A percentile compares a stretch with the other conserved stretches of the same genome.
Conservation (phyloP, 2,888 invertebrate species). For the Andrena fulva region DNA sequence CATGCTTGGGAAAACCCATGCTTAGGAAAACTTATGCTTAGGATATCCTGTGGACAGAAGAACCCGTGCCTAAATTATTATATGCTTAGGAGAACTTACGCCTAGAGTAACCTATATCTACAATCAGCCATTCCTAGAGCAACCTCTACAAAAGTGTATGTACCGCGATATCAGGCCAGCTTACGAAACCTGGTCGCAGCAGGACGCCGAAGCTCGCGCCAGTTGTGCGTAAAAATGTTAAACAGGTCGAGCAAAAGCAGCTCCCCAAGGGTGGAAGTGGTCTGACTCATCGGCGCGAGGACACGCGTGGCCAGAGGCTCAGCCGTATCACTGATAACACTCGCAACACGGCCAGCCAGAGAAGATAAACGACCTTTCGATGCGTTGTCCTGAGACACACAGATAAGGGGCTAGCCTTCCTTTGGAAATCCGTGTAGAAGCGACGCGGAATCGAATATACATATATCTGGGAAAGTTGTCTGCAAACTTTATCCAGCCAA, state of each 20-base stretch:
- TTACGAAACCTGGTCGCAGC: conserved; percentile 13
- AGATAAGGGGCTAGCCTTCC: conserved; percentile 49
- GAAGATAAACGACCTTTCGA: conserved; percentile 59
- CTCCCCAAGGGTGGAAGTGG: conserved; percentile 28
- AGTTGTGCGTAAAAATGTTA: conserved; percentile 35
- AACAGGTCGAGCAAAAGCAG: conserved; percentile 50
- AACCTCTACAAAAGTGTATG: background rate
- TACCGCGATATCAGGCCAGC: no score
- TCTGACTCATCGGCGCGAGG: conserved; percentile 55
- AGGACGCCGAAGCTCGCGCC: conserved; percentile 4
- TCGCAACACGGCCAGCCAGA: conserved; percentile 19
- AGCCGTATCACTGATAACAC: conserved; percentile 58
- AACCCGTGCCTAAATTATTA: conserved; percentile 3
- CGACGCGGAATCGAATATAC: background rate
- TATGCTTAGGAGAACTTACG: background rate
- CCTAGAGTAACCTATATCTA: background rate
- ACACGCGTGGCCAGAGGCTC: conserved; percentile 48
- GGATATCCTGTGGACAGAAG: no score
- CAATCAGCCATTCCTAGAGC: no score
- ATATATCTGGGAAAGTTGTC: background rate
- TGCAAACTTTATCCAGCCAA: background rate
- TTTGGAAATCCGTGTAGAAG: conserved; percentile 20
- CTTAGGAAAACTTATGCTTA: background rate
- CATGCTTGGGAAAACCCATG: conserved; percentile 4
- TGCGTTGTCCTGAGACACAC: conserved; percentile 38